Base-by-base conservation (phyloP, 2,113 vertebrate genomes). In the Megaptera novaeangliae region DNA sequence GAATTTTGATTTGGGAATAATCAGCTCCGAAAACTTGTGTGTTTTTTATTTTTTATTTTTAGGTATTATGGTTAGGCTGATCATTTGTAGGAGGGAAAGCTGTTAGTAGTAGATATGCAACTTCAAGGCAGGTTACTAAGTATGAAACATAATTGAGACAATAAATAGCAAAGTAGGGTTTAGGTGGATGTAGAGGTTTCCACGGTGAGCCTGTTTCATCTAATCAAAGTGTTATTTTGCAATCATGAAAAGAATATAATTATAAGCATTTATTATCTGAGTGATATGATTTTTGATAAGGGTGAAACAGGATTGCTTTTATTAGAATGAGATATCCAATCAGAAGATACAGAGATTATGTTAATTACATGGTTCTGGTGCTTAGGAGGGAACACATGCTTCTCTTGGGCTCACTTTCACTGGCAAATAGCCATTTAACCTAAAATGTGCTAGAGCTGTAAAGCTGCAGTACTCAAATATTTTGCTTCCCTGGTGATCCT, bases 221-320 rank as follows among this genome's bases (percentile, higher is more conserved):
- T 96, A 63, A 95, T 92, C 80, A 96, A 59, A 87, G 46, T 61
- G 10, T 23, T 75, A 87, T 72, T 95, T 95, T 95, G 72, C 75
- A 91, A 96, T 95, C 88, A 95, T 34, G 41, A 89, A 77, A 15
- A 92, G 81, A 95, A 36, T 95, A 23, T 95, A 95, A 96, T 96
- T 96, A 68, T 63, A 91, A 97, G 91, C 77, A 46, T 88, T 96
- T 91, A 91, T 86, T 96, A 95, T 91, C 49, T 90, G 87, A 96
- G 49, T 94, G 68, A 10, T 14, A 69, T 92, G 63, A 46, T 96
- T 96, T 94, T 97, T 87, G 31, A 41, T 95, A 95, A 95, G 25
- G 34, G 46, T 66, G 31, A 95, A 77, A 69, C 17, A 55, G 49
- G 12, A 72, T 74, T 81, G 68, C 41, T 90, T 95, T 96, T 85